phyloP scores from a whole-genome alignment of 2,113 vertebrate species.

The Pedionomus torquatus region DNA sequence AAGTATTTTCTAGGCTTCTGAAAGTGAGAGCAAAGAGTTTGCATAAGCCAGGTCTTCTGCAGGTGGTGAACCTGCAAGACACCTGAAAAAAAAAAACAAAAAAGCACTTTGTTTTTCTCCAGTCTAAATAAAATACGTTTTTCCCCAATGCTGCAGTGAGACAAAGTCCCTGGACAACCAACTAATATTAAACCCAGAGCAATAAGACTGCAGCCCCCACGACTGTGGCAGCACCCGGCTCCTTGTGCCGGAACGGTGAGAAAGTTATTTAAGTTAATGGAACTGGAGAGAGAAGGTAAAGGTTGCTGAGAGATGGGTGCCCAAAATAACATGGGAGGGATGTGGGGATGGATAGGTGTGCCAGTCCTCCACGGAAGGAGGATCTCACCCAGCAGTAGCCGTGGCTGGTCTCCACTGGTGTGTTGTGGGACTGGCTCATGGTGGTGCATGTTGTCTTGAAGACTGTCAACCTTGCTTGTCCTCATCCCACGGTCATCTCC shows the following conservation, averaged over 20 bases:
- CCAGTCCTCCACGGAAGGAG: not conserved
- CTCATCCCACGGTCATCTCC: not conserved
- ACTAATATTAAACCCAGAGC: not conserved
- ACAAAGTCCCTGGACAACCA: not conserved
- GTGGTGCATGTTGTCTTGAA: not conserved
- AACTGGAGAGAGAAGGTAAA: not conserved
- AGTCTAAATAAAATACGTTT: not conserved
- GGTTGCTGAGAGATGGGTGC: not conserved
- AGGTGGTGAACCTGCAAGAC: not conserved
- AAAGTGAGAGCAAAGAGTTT: not conserved
- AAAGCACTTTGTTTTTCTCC: not conserved
- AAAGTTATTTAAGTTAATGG: not conserved
- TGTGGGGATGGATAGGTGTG: no score
- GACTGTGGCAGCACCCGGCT: not conserved
- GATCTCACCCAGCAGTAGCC: not conserved
- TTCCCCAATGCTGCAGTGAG: not conserved
- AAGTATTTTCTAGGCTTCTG: not conserved
- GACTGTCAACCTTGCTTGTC: not conserved
- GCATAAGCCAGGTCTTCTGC: not conserved
- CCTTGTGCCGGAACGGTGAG: not conserved
- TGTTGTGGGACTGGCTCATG: not conserved
- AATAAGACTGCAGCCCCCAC: not conserved
- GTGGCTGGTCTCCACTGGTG: fast-evolving
- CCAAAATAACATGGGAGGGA: not conserved
- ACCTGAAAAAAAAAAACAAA: not conserved